Evolutionary conservation across 2,888 invertebrate species (phyloP), one percentile per base, ranked within the genome.

Genomic region (Agriopis marginaria): DNA sequence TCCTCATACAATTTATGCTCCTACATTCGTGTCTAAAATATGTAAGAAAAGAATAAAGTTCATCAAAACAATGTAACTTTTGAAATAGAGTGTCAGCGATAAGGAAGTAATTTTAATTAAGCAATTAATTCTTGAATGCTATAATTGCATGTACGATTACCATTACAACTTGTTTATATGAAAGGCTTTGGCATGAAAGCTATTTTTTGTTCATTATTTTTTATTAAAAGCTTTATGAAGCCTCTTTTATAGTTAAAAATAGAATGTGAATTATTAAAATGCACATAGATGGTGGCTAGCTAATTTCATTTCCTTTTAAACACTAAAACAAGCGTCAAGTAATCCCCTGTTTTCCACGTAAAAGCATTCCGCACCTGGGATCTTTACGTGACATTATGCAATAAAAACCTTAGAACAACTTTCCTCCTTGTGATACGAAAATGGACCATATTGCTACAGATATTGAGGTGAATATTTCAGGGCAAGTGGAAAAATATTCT

Each of bases 321-420:
- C 81, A 82, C 82, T 84, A 84, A 84, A 86, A 82, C 83, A 86
- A 86, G 87, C 86, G 86, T 87, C 86, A 88, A 89, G 85, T 88
- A 85, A 86, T 88, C 81, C 86, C 82, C 81, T 83, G 87, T 87
- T 87, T 88, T 89, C 84, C 84, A 86, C 88, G 89, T 88, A 86
- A 88, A 91, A 89, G 89, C 87, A 89, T 89, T 90, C 90, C 89
- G 84, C 92, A 92, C 92, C 91, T 91, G 90, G 88, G 87, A 86
- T 87, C 87, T 83, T 89, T 87, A 82, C 92, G 92, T 92, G 92
- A 90, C 89, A 88, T 83, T 85, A 83, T 80, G 87, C 89, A 89
- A 91, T 92, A 92, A 92, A 89, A 84, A 81, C 80, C 81, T 83
- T 77, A 75, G 76, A 77, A 75, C 74, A 77, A 75, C 79, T 74